Percentiles rank a stretch among this genome's conserved stretches.
phyloP scores from a whole-genome alignment of 2,888 invertebrate genomes.

The Synergus laeviventris region DNA sequence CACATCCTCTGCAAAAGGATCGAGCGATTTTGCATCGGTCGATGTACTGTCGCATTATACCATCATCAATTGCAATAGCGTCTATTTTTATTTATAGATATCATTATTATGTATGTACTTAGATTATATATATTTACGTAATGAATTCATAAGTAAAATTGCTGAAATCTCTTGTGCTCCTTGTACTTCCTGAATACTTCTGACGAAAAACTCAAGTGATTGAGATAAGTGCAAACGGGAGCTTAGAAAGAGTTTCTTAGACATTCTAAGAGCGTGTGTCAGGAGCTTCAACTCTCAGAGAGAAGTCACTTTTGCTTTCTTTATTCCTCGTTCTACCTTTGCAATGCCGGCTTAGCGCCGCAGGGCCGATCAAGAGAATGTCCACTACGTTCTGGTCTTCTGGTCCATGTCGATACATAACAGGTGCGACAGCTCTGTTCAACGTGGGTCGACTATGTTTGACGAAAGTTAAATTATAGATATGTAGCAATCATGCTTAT shows the following conservation, averaged over 20 bases:
- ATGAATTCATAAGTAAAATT: too few species aligned
- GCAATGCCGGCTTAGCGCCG: neutral
- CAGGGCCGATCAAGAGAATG: constrained; percentile 41
- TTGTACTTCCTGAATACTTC: too few species aligned
- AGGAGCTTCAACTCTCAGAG: neutral
- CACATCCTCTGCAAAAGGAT: neutral
- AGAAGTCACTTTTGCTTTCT: constrained; percentile 48
- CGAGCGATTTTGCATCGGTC: constrained; percentile 27
- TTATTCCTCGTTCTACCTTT: constrained; percentile 3
- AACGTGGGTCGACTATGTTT: neutral
- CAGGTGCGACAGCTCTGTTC: neutral
- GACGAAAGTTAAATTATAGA: neutral
- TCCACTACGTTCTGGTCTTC: constrained; percentile 13
- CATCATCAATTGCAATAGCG: neutral
- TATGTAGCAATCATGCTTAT: neutral
- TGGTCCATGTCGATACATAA: constrained; percentile 2
- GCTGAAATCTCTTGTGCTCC: too few species aligned
- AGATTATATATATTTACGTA: too few species aligned
- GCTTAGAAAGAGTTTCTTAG: neutral
- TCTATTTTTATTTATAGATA: neutral
- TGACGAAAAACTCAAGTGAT: too few species aligned
- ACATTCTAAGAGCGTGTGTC: neutral
- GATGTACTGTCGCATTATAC: constrained; percentile 2
- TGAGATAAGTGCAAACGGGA: too few species aligned
- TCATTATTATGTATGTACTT: neutral